Conservation (phyloP, 2,888 invertebrate genomes). For the Yponomeuta cagnagella region DNA sequence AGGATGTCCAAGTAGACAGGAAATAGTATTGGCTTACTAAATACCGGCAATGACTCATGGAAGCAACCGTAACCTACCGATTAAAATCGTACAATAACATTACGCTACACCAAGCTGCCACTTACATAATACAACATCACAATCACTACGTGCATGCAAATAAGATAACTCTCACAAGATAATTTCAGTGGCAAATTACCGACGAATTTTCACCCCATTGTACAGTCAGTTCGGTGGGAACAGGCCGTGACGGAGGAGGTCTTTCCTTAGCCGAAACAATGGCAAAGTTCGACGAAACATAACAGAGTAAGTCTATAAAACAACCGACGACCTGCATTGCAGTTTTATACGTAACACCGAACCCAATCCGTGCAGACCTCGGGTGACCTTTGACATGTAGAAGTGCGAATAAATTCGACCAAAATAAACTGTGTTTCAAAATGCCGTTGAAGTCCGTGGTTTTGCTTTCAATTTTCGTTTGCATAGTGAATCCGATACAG, state of each 20-base stretch:
- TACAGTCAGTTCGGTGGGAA: conserved; percentile 55
- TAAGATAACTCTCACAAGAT: conserved; percentile 48
- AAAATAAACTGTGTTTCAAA: conserved; percentile 26
- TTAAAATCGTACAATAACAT: background rate
- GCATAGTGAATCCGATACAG: conserved; percentile 39
- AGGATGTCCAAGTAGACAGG: background rate
- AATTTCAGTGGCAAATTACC: conserved; percentile 48
- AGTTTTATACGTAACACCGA: conserved; percentile 53
- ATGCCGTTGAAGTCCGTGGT: conserved; percentile 25
- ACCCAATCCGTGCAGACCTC: conserved; percentile 34
- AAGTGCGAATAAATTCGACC: background rate
- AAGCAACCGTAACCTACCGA: background rate
- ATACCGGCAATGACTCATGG: background rate
- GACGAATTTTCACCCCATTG: conserved; percentile 73
- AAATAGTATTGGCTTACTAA: background rate
- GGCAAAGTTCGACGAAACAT: conserved; percentile 72
- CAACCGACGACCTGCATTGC: conserved; percentile 43
- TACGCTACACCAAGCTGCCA: conserved; percentile 6
- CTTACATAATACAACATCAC: conserved; percentile 44
- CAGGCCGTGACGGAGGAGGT: conserved; percentile 51
- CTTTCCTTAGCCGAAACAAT: conserved; percentile 52
- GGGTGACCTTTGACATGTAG: conserved; percentile 24
- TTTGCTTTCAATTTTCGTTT: conserved; percentile 29
- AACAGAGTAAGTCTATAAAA: conserved; percentile 72
- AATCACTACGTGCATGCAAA: conserved; percentile 30